Evolutionary conservation across 2,797 vertebrate genomes (phyloP).

Genomic region (Sus cebifrons): DNA sequence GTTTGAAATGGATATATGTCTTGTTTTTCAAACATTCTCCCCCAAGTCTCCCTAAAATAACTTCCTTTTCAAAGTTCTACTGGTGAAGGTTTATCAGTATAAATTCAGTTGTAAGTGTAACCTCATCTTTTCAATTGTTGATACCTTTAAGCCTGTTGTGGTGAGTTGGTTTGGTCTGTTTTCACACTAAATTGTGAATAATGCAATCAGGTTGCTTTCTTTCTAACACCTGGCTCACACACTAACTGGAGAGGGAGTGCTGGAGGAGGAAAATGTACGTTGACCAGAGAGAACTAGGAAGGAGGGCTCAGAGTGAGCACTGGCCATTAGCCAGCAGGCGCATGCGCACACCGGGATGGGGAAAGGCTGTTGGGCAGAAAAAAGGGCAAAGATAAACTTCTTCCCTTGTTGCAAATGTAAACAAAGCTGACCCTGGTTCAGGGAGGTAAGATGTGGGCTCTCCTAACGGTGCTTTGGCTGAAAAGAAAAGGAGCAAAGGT

Average conservation of each 20-base stretch:
- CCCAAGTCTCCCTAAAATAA: constrained; percentile 43
- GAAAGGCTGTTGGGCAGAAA: not conserved
- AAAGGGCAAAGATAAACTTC: not conserved
- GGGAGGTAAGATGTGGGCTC: not conserved
- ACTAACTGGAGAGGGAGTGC: not conserved
- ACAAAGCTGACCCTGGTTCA: not conserved
- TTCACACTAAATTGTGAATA: constrained; percentile 42
- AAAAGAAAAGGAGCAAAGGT: not conserved
- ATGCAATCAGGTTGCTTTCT: not conserved
- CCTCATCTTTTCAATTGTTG: not conserved
- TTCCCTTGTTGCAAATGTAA: not conserved
- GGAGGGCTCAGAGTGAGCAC: not conserved
- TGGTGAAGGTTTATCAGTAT: not conserved
- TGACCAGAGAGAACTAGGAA: not conserved
- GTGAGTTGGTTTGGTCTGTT: not conserved
- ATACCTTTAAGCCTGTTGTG: not conserved
- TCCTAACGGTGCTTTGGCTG: not conserved
- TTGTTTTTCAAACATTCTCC: constrained; percentile 47
- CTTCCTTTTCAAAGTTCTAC: constrained; percentile 50
- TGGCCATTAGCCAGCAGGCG: not conserved
- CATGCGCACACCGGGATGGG: not conserved
- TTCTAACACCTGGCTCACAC: not conserved
- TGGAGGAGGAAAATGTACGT: not conserved
- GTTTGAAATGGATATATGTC: not conserved
- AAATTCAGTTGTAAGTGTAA: not conserved